Conservation (phyloP, 35 echinoderm and acorn worm species). For the Diadema setosum region DNA sequence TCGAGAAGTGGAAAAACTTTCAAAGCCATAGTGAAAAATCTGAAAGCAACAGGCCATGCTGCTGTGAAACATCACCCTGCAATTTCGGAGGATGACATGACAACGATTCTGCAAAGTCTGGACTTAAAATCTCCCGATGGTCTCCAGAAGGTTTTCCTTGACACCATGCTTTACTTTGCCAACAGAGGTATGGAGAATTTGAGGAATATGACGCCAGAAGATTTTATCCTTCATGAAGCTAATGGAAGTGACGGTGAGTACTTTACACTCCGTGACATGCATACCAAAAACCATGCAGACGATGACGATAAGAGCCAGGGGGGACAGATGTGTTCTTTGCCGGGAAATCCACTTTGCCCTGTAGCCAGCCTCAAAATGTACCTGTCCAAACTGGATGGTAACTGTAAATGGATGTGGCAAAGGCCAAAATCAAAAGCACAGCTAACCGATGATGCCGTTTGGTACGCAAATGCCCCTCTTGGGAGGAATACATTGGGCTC, state of each 20-base stretch:
- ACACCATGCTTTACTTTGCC: background rate
- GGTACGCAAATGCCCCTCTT: slow-evolving; percentile 11
- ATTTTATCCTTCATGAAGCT: background rate
- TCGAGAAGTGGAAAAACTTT: background rate
- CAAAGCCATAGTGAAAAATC: background rate
- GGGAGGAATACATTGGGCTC: background rate
- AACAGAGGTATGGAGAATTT: background rate
- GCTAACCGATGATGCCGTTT: background rate
- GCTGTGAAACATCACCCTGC: background rate
- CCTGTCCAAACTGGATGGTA: background rate
- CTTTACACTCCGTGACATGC: background rate
- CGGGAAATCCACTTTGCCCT: slow-evolving; percentile 35
- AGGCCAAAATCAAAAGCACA: background rate
- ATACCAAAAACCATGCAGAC: background rate
- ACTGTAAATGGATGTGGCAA: slow-evolving; percentile 28
- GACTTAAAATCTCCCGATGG: background rate
- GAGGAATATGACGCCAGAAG: background rate
- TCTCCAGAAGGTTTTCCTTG: background rate
- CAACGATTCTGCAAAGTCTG: background rate
- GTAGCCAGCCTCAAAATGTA: slow-evolving; percentile 10
- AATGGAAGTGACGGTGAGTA: background rate
- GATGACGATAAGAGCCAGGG: slow-evolving; percentile 9
- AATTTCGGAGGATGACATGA: background rate
- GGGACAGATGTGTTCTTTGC: background rate
- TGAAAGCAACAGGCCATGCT: background rate